Base-by-base conservation (phyloP, 2,888 invertebrate species). In the Athalia circularis region DNA sequence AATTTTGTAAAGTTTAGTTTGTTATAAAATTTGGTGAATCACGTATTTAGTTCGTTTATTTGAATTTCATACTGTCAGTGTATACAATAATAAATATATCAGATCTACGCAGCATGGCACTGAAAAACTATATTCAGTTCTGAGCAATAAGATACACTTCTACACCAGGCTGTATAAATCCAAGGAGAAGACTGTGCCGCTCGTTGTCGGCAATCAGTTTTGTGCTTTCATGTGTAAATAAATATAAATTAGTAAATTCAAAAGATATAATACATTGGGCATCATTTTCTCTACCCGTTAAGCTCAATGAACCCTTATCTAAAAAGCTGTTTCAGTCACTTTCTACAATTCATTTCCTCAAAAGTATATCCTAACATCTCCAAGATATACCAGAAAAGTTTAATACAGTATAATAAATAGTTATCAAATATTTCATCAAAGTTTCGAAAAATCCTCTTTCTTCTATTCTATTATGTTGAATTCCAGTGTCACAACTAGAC, bases 81-180 rank as follows among this genome's bases (percentile, higher is more conserved):
- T 75, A 75, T 75, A 75, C 75, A 75, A 75, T 75, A 75, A 75
- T 75, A 64, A 75, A 62, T 75, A 62, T 75, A 52, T 62, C 75
- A 52, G 75, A 64, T 8, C 11, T 75, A 75, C 62, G 50, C 52
- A 62, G 62, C 64, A 75, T 75, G 50, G 62, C 13, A 62, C 57
- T 59, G 13, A n/a, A 75, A 62, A 75, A 50, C 64, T 75, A 50
- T 62, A 11, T 5, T 62, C 50, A 50, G 50, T 15, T 1, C n/a
- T 29, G 11, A 54, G 54, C 29, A 68, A 52, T 68, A 54, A 8
- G 54, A 59, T 59, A n/a, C 45, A 72, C 15, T 57, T 75, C 29
- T 62, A 64, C 47, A 75, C 61, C 59, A 72, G 59, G 72, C 59
- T 57, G 72, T 72, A 72, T 72, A 59, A 72, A 57, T 72, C 72